These are phyloP conservation scores for Hypselothyrea guttata DNA, from an alignment of 2,888 invertebrate genomes.

Conservation along the genomic window DNA sequence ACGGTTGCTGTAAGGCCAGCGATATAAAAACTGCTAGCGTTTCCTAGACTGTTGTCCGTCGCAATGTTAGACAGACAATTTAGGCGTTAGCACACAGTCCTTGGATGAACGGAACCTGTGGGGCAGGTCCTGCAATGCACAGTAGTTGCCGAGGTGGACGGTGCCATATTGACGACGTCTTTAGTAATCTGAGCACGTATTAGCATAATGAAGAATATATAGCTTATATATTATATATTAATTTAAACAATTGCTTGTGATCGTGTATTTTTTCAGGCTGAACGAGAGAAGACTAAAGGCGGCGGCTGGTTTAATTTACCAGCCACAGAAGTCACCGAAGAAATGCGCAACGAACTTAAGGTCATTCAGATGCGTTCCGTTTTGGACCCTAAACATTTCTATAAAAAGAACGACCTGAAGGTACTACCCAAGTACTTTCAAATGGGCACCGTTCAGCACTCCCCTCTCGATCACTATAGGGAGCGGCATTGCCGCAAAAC, in stretches of 20 bases:
- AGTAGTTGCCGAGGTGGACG: conserved; percentile 59
- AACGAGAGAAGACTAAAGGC: conserved; percentile 91
- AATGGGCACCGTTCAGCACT: conserved; percentile 92
- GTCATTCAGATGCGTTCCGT: conserved; percentile 95
- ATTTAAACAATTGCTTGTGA: too few relatives aligned
- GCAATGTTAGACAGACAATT: conserved; percentile 58
- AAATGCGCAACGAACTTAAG: conserved; percentile 93
- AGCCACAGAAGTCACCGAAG: conserved; percentile 94
- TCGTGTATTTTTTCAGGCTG: conserved; percentile 83
- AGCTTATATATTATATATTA: too few relatives aligned
- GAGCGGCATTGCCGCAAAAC: conserved; percentile 92
- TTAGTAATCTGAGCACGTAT: conserved; percentile 83
- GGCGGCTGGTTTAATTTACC: conserved; percentile 94
- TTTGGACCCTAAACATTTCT: conserved; percentile 96
- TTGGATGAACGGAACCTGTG: conserved; percentile 44
- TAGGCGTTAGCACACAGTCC: conserved; percentile 63
- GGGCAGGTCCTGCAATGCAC: conserved; percentile 35
- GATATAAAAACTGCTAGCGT: conserved; percentile 68
- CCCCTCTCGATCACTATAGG: conserved; percentile 93
- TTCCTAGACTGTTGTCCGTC: conserved; percentile 73
- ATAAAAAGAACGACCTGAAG: conserved; percentile 95
- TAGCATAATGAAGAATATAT: too few relatives aligned
- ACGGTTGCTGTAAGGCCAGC: conserved; percentile 82
- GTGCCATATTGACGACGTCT: conserved; percentile 81
- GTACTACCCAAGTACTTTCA: conserved; percentile 96